Conservation (phyloP, 2,888 invertebrate genomes). For the Nemapogon koenigi region DNA sequence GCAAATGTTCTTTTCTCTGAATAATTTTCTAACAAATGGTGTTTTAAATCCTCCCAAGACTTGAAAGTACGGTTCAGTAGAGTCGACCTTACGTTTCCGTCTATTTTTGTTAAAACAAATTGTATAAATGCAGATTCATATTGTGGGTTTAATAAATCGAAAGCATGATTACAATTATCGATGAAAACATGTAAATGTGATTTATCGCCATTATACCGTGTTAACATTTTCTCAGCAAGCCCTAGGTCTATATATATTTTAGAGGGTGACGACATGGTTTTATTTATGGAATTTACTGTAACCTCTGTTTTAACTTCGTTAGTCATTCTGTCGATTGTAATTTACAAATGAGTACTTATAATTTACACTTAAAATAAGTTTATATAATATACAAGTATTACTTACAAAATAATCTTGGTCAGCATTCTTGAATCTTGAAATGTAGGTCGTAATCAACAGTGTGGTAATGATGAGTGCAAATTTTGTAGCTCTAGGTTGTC, state of each 20-base stretch:
- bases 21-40: conserved; percentile 15
- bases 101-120: conserved; percentile 16
- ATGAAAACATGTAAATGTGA: conserved; percentile 2
- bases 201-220: conserved; percentile 6
- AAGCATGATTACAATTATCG: conserved; percentile 8
- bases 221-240: conserved; percentile 4
- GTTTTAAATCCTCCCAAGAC: conserved; percentile 18
- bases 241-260: conserved; percentile 1
- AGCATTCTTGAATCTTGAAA: too few species aligned
- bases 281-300: too few species aligned
- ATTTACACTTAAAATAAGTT: too few species aligned
- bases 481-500: too few species aligned
- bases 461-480: too few species aligned
- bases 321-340: too few species aligned
- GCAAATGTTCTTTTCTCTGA: conserved; percentile 20
- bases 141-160: conserved; percentile 5
- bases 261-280: too few species aligned
- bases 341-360: too few species aligned
- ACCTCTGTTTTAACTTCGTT: too few species aligned
- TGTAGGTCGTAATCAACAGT: too few species aligned
- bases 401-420: too few species aligned
- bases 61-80: conserved; percentile 18
- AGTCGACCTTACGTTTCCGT: conserved; percentile 18
- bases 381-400: too few species aligned
- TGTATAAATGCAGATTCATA: conserved; percentile 1